A percentile compares a stretch with the other conserved stretches of the same genome.
Evolutionary conservation across 2,797 vertebrate genomes (phyloP).

Genomic region (Luscinia luscinia): DNA sequence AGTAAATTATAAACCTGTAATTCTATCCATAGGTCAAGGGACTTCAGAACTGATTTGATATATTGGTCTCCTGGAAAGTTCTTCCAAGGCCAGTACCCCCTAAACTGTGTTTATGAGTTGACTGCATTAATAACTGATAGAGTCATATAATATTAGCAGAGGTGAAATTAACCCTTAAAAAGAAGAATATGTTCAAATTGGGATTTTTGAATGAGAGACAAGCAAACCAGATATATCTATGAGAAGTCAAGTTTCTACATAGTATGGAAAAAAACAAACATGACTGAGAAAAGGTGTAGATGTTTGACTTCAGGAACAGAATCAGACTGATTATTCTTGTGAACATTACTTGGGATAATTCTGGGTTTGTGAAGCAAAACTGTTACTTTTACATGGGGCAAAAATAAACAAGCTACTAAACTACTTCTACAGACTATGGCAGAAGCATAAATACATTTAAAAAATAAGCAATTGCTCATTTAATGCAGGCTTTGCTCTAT

Average conservation of each 20-base stretch:
- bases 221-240: background rate
- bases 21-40: conserved; percentile 57
- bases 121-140: conserved; percentile 56
- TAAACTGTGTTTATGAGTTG: conserved; percentile 47
- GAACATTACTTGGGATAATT: background rate
- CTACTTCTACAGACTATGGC: background rate
- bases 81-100: conserved; percentile 44
- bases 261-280: background rate
- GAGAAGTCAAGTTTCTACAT: background rate
- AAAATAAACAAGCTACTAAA: background rate
- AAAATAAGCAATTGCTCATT: background rate
- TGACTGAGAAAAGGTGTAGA: background rate
- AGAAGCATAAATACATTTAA: background rate
- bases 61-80: conserved; percentile 52
- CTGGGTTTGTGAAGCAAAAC: background rate
- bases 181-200: background rate
- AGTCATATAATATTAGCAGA: conserved; percentile 25
- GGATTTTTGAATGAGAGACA: background rate
- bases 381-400: background rate
- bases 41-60: conserved; percentile 61
- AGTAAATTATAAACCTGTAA: conserved; percentile 72
- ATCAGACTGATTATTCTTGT: background rate
- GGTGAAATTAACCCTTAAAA: conserved; percentile 23
- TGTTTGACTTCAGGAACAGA: background rate
- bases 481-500: background rate